phyloP scores from a whole-genome alignment of 2,888 invertebrate genomes.

The Tenodera sinensis region DNA sequence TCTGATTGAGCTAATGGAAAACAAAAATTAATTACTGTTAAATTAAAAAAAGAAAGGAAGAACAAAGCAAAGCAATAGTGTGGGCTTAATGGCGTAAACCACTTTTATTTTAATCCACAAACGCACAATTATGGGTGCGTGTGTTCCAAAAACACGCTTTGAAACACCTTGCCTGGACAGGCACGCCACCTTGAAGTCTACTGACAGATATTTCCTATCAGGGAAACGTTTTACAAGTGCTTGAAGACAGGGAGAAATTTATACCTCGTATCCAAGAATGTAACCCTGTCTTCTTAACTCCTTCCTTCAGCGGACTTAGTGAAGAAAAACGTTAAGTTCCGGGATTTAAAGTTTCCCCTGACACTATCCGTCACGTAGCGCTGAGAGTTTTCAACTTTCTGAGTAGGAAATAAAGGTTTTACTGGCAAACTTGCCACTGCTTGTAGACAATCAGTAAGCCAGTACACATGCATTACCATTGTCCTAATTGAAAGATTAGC shows the following conservation, averaged over 20 bases:
- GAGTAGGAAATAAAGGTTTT: not conserved
- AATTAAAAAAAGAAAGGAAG: too few species aligned
- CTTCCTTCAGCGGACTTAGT: not conserved
- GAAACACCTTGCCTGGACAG: too few species aligned
- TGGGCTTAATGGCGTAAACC: too few species aligned
- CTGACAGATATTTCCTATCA: not conserved
- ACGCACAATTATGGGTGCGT: too few species aligned
- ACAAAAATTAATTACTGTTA: too few species aligned
- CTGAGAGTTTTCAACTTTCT: not conserved
- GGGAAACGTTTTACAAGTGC: not conserved
- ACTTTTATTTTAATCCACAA: too few species aligned
- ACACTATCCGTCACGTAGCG: not conserved
- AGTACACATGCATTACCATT: too few species aligned
- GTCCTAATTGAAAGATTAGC: too few species aligned
- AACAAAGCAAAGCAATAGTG: too few species aligned
- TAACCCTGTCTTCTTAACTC: not conserved
- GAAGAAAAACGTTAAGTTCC: not conserved
- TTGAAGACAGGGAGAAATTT: not conserved
- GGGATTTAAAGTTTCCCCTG: not conserved
- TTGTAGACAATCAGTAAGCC: too few species aligned
- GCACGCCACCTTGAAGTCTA: not conserved
- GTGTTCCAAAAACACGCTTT: too few species aligned
- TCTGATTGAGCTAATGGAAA: too few species aligned
- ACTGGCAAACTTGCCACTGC: not conserved
- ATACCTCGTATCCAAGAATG: not conserved